Conservation (phyloP, 2,797 vertebrate species). For the Dermochelys coriacea region DNA sequence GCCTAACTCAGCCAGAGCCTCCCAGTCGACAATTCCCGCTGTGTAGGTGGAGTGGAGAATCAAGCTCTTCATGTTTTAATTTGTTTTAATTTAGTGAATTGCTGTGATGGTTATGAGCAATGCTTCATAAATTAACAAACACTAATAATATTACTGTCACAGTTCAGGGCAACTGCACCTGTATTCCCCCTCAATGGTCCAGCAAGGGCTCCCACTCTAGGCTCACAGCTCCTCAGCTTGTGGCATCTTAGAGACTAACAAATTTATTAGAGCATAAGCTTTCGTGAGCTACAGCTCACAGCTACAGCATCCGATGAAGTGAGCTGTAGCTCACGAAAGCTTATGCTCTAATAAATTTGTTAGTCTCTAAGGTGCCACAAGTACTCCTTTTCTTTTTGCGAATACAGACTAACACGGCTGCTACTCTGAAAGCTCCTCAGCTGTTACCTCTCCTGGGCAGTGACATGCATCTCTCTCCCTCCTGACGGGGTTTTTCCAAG, state of each 20-base stretch:
- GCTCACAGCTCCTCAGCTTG: background rate
- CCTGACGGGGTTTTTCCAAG: background rate
- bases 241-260: too few relatives aligned
- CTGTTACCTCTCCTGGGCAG: background rate
- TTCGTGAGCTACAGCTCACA: too few relatives aligned
- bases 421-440: background rate
- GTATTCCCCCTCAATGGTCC: background rate
- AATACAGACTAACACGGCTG: too few relatives aligned
- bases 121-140: slow-evolving; percentile 39
- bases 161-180: background rate
- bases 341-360: too few relatives aligned
- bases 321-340: too few relatives aligned
- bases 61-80: background rate
- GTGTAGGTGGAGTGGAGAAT: background rate
- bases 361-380: too few relatives aligned
- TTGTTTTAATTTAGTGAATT: background rate
- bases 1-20: too few relatives aligned
- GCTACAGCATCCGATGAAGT: too few relatives aligned
- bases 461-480: background rate
- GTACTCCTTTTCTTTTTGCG: too few relatives aligned
- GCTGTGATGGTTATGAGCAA: background rate
- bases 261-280: too few relatives aligned
- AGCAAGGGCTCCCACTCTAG: background rate
- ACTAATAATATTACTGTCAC: background rate
- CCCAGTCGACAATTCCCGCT: too few relatives aligned